Base-by-base conservation (phyloP, 2,113 vertebrate genomes). In the Macroglossus sobrinus region DNA sequence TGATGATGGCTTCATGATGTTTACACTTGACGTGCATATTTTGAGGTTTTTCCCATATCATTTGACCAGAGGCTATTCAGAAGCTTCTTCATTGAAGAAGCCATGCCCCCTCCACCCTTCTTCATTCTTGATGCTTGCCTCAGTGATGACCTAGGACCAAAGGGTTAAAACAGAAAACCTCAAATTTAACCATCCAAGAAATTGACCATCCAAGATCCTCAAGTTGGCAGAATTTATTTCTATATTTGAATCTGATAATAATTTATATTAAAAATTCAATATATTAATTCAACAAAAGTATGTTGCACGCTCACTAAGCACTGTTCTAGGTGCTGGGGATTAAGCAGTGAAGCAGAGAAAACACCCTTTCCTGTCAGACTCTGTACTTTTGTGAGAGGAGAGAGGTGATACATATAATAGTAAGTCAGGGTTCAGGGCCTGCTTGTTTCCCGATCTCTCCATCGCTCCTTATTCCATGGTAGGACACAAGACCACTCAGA, bases 201-300 rank as follows among this genome's bases (percentile, higher is more conserved):
- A 26, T 6, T 13, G 72, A 55, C 47, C 28, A 64, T 22, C 33
- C 69, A 61, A 71, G 38, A 89, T n/a, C 40, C 43, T 71, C 61
- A 66, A 11, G 61, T 82, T 69, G 1, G 35, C 55, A n/a, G 59
- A 79, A 40, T 35, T 78, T 43, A 7, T 63, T 79, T 86, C 88
- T 75, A 4, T 30, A 66, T 88, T 92, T 91, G 50, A 90, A 90
- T 40, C 76, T 69, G 15, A 33, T 69, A 53, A 92, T 71, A 40
- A 82, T 40, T 13, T 16, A 84, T n/a, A 28, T 80, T 68, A 40
- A 84, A 26, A n/a, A n/a, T 66, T 85, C 61, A 72, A 22, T 10
- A 28, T 28, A 68, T 22, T n/a, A 22, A 68, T 94, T 90, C 38
- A 22, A 4, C 45, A 93, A 75, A 80, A 53, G 71, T 75, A 57